Conservation (phyloP, 1,140 invertebrate species). For the Maniola jurtina region DNA sequence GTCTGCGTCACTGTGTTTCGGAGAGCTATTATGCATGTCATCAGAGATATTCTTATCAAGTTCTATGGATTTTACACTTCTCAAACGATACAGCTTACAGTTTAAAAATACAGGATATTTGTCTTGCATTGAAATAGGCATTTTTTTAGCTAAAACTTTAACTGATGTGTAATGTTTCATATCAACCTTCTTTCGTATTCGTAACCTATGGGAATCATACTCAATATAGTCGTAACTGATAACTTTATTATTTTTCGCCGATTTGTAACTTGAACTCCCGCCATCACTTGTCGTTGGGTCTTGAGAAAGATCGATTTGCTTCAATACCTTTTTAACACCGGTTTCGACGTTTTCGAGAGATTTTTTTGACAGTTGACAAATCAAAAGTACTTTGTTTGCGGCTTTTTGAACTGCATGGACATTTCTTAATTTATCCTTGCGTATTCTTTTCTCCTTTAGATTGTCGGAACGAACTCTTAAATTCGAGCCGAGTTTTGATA, state of each 20-base stretch:
- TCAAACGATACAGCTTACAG: slow-evolving; percentile 51
- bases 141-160: slow-evolving; percentile 48
- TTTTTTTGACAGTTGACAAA: slow-evolving; percentile 71
- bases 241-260: slow-evolving; percentile 7
- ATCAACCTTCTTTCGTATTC: slow-evolving; percentile 52
- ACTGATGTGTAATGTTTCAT: slow-evolving; percentile 60
- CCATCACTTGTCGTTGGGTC: slow-evolving; percentile 25
- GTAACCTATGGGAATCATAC: slow-evolving; percentile 47
- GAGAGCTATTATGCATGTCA: background rate
- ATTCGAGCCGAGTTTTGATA: slow-evolving; percentile 67
- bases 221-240: slow-evolving; percentile 50
- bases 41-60: slow-evolving; percentile 1
- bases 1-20: background rate
- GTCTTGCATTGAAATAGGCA: slow-evolving; percentile 45
- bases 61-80: slow-evolving; percentile 20
- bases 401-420: slow-evolving; percentile 63
- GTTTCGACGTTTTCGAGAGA: slow-evolving; percentile 67
- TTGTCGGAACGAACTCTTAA: slow-evolving; percentile 57
- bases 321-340: slow-evolving; percentile 54
- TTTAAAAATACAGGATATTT: slow-evolving; percentile 63
- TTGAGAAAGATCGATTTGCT: slow-evolving; percentile 40
- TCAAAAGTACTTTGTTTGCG: slow-evolving; percentile 59
- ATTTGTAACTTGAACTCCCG: slow-evolving; percentile 30
- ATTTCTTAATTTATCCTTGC: slow-evolving; percentile 59
- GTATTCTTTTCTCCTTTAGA: slow-evolving; percentile 59